These are phyloP conservation scores for Cartodere bifasciata DNA, from an alignment of 2,888 invertebrate species.

Conservation along the genomic window DNA sequence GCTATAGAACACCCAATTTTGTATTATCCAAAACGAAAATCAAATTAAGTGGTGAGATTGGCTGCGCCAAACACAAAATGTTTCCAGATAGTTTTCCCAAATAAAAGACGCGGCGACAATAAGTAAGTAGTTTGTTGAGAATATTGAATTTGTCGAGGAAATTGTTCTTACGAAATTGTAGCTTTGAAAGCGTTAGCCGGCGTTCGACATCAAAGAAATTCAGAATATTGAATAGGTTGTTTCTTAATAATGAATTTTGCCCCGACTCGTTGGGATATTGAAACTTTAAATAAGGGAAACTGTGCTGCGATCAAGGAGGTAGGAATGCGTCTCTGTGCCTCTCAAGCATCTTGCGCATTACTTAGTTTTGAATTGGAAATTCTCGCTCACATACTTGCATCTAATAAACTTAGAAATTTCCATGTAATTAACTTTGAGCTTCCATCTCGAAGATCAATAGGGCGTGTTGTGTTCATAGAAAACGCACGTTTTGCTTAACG, in stretches of 20 bases:
- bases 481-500: too few relatives aligned
- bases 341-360: conserved; percentile 20
- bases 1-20: too few relatives aligned
- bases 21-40: too few relatives aligned
- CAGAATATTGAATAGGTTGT: conserved; percentile 33
- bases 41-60: too few relatives aligned
- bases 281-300: conserved; percentile 19
- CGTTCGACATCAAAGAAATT: conserved; percentile 27
- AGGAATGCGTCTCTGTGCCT: conserved; percentile 27
- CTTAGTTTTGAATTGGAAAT: conserved; percentile 38
- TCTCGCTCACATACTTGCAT: conserved; percentile 37
- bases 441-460: conserved; percentile 29
- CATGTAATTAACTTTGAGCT: conserved; percentile 36
- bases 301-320: conserved; percentile 11
- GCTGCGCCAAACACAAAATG: too few relatives aligned
- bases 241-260: conserved; percentile 34
- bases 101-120: too few relatives aligned
- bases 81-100: too few relatives aligned
- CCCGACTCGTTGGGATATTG: conserved; percentile 27
- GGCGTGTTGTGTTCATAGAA: conserved; percentile 18
- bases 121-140: too few relatives aligned
- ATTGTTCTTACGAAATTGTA: too few relatives aligned
- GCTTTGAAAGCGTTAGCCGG: conserved; percentile 23
- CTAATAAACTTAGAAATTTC: conserved; percentile 37
- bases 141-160: too few relatives aligned